Conservation (phyloP, 1,140 invertebrate genomes). For the Macrotrachela quadricornifera region DNA sequence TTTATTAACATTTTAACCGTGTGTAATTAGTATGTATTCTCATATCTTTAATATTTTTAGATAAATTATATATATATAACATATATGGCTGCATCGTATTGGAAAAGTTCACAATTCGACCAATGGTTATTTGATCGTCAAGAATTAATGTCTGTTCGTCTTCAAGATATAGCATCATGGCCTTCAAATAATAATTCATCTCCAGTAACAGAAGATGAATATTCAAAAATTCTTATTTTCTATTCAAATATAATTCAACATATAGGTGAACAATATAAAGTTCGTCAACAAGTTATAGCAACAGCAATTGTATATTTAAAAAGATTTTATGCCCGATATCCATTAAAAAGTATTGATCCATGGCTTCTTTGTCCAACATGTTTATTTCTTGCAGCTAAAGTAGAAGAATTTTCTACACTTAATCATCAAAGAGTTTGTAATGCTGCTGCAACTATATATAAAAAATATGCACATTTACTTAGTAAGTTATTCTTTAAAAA, state of each 20-base stretch:
- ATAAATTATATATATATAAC: too few species aligned
- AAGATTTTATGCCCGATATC: slow-evolving; percentile 82
- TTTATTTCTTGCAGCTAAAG: slow-evolving; percentile 89
- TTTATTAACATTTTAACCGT: too few species aligned
- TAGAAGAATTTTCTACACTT: slow-evolving; percentile 40
- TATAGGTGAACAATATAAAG: slow-evolving; percentile 76
- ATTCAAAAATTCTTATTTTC: slow-evolving; percentile 96
- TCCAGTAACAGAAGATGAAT: slow-evolving; percentile 70
- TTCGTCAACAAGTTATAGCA: slow-evolving; percentile 96
- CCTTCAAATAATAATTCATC: slow-evolving; percentile 17
- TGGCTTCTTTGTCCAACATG: slow-evolving; percentile 86
- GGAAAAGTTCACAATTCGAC: too few species aligned
- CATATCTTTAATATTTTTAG: too few species aligned
- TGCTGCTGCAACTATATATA: too few species aligned
- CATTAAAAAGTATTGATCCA: slow-evolving; percentile 90
- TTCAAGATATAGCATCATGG: slow-evolving; percentile 47
- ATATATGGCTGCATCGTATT: too few species aligned
- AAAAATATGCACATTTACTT: too few species aligned
- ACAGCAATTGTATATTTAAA: slow-evolving; percentile 97
- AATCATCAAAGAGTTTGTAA: too few species aligned
- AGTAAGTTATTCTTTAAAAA: too few species aligned
- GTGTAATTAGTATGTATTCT: too few species aligned
- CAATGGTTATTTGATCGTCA: slow-evolving; percentile 96
- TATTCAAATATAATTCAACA: slow-evolving; percentile 89
- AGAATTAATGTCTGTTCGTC: slow-evolving; percentile 73